Evolutionary conservation across 1,140 invertebrate genomes (phyloP).

Genomic region (Platorchestia sp.): DNA sequence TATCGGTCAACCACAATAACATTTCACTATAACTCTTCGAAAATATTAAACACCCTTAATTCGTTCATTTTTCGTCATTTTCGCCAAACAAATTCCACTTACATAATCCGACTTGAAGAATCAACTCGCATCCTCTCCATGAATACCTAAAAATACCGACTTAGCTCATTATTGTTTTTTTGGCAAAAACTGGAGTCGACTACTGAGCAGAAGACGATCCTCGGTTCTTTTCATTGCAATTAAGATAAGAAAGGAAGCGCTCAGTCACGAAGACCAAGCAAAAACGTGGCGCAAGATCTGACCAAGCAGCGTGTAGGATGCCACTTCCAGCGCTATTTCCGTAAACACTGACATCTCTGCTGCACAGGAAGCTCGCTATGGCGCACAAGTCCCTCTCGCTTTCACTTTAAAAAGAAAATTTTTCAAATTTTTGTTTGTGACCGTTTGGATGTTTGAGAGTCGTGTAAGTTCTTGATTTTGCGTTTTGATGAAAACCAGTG

Average conservation of each 20-base stretch:
- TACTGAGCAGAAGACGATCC: neutral
- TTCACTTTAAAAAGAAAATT: neutral
- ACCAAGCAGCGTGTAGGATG: neutral
- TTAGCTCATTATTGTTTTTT: neutral
- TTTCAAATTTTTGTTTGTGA: neutral
- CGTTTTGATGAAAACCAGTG: neutral
- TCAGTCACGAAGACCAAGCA: constrained; percentile 6
- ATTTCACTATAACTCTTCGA: too few species aligned
- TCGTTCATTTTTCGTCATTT: neutral
- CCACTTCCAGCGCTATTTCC: neutral
- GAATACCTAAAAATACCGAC: neutral
- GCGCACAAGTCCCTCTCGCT: neutral
- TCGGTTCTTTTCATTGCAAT: neutral
- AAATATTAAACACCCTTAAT: too few species aligned
- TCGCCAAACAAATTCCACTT: neutral
- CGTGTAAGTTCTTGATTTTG: neutral
- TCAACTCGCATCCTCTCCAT: neutral
- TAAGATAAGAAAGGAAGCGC: neutral
- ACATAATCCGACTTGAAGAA: neutral
- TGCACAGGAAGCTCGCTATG: neutral
- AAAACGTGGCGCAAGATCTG: neutral
- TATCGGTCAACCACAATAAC: too few species aligned
- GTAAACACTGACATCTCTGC: neutral
- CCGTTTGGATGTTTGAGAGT: neutral
- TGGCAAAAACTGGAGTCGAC: neutral